phyloP scores from a whole-genome alignment of 2,797 vertebrate species.

The Chelonia mydas region DNA sequence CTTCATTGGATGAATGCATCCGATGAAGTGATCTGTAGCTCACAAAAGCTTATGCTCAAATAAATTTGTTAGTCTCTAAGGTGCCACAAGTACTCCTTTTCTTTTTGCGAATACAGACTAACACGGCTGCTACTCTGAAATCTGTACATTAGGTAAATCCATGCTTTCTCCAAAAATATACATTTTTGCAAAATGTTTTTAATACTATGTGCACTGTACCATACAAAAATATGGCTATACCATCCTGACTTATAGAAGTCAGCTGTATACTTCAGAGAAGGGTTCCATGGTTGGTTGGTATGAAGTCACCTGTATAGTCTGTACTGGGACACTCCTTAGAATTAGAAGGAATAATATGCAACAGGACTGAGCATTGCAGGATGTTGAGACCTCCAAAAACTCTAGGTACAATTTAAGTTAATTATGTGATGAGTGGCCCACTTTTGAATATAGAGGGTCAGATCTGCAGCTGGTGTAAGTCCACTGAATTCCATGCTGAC shows the following conservation, averaged over 20 bases:
- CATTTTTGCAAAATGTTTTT: not conserved
- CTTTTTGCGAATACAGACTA: too few species aligned
- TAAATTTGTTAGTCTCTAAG: too few species aligned
- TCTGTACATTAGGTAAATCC: not conserved
- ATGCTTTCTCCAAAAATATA: not conserved
- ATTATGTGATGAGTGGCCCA: not conserved
- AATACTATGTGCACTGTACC: not conserved
- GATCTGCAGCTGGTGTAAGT: constrained; percentile 11
- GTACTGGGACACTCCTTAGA: too few species aligned
- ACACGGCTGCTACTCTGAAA: too few species aligned
- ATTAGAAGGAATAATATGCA: not conserved
- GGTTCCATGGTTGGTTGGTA: not conserved
- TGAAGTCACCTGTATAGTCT: too few species aligned
- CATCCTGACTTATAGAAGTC: not conserved
- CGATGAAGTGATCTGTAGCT: too few species aligned
- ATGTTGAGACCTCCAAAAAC: not conserved
- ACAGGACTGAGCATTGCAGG: not conserved
- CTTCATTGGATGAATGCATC: too few species aligned
- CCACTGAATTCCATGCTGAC: not conserved
- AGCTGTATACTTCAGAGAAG: not conserved
- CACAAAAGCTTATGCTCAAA: too few species aligned
- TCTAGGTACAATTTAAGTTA: not conserved
- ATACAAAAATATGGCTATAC: not conserved
- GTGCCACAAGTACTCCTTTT: too few species aligned
- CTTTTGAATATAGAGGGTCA: not conserved